phyloP scores from a whole-genome alignment of 2,888 invertebrate species.

The Hemithea aestivaria region DNA sequence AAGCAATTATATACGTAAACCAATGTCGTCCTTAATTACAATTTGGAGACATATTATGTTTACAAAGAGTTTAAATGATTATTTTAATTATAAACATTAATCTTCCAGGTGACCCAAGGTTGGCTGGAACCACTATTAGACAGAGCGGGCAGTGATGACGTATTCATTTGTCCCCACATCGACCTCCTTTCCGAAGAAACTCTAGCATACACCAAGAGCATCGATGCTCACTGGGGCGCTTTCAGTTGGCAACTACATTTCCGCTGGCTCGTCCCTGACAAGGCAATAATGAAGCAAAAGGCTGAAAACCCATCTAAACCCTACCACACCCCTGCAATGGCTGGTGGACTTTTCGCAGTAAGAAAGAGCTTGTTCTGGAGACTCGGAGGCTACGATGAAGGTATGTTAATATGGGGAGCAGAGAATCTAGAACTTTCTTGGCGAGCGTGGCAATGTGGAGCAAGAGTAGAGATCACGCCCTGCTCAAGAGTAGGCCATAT shows the following conservation, averaged over 20 bases:
- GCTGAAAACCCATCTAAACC: slow-evolving; percentile 82
- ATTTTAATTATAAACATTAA: too few relatives aligned
- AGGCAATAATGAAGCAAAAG: slow-evolving; percentile 80
- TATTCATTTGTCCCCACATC: slow-evolving; percentile 72
- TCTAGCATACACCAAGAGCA: slow-evolving; percentile 95
- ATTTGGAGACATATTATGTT: too few relatives aligned
- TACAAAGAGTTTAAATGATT: too few relatives aligned
- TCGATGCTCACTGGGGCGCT: slow-evolving; percentile 98
- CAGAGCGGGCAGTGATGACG: slow-evolving; percentile 72
- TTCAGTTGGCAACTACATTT: slow-evolving; percentile 99
- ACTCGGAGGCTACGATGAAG: slow-evolving; percentile 86
- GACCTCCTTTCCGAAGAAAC: slow-evolving; percentile 94
- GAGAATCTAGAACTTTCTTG: slow-evolving; percentile 99
- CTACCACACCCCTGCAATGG: slow-evolving; percentile 93
- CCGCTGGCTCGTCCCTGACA: slow-evolving; percentile 88
- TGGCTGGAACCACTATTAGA: slow-evolving; percentile 80
- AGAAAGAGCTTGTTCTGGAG: slow-evolving; percentile 91
- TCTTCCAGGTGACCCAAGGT: slow-evolving; percentile 76
- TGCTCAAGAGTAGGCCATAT: slow-evolving; percentile 97
- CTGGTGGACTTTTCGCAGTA: slow-evolving; percentile 95
- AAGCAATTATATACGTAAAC: too few relatives aligned
- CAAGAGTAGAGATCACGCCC: slow-evolving; percentile 92
- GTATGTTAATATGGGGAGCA: slow-evolving; percentile 96
- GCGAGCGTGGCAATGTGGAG: slow-evolving; percentile 97
- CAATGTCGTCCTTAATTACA: too few relatives aligned